Conservation (phyloP, 2,888 invertebrate species). For the Bursaphelenchus okinawaensis region DNA sequence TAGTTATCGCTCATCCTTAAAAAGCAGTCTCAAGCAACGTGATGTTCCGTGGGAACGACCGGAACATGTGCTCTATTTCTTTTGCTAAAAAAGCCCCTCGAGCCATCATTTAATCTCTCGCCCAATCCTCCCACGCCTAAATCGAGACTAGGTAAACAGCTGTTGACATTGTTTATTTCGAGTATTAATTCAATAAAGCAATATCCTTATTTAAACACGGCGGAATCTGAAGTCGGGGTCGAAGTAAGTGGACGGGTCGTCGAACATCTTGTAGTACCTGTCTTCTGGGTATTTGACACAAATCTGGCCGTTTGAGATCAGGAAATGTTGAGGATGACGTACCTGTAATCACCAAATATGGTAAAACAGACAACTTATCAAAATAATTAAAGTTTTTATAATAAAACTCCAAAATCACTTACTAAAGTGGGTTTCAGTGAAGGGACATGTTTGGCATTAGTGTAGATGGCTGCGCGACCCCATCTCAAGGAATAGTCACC, state of each 20-base stretch:
- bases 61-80: not conserved
- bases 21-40: too few species aligned
- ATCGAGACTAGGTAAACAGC: not conserved
- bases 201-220: slow-evolving; percentile 6
- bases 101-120: too few species aligned
- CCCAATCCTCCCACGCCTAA: not conserved
- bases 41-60: not conserved
- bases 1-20: slow-evolving; percentile 24
- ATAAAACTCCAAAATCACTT: not conserved
- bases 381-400: not conserved
- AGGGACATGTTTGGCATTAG: slow-evolving; percentile 2
- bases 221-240: slow-evolving; percentile 12
- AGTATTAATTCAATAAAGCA: too few species aligned
- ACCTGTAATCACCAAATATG: not conserved
- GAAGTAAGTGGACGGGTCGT: slow-evolving; percentile 2
- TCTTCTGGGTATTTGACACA: slow-evolving; percentile 12
- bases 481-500: slow-evolving; percentile 11
- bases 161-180: not conserved
- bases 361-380: not conserved
- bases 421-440: slow-evolving; percentile 3
- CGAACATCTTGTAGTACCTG: not conserved
- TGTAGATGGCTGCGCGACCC: slow-evolving; percentile 5
- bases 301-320: not conserved
- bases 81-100: too few species aligned
- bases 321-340: slow-evolving; percentile 6